Evolutionary conservation across 2,888 invertebrate species (phyloP), one percentile per base, ranked within the genome.

Genomic region (Artemia sinica): DNA sequence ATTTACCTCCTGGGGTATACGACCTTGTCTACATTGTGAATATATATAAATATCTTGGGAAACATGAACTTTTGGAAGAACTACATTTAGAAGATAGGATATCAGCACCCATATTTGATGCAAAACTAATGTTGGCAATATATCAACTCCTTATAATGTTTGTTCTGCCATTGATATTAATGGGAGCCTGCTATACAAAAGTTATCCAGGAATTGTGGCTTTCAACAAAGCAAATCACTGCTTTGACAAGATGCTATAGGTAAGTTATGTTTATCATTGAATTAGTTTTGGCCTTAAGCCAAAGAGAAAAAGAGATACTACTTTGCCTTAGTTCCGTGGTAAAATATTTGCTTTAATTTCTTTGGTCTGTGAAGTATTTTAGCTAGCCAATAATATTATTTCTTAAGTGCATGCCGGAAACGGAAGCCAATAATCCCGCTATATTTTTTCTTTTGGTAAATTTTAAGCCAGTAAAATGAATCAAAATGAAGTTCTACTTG

Each of bases 141-240:
- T 79, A 78, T 72, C 78, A 78, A 71, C 72, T 79, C 65, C 70
- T 77, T 51, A 74, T 77, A 65, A 77, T 79, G 75, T 79, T 79
- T 71, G 73, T 76, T 8, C 71, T 78, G 28, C 79, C 79, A 0
- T 75, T 77, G 13, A 48, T 76, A 13, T 72, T 79, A 66, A 78
- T 79, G 76, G 71, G 75, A 6, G 75, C 76, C 73, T 79, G 78
- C 72, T 79, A 79, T 72, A 73, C 76, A 8, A 75, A 76, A 14
- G 79, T 79, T 72, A 78, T 79, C 48, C 75, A 76, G 52, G 78
- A 77, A 14, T 74, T 79, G 9, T 79, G 79, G 79, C 74, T 77
- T 66, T 78, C 78, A 70, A 78, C 78, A 10, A 74, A 75, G 67
- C 75, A 77, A 28, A 75, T 79, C 8, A 73, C 75, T 41, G 75